These are phyloP conservation scores for Acridotheres tristis DNA, from an alignment of 2,797 vertebrate species.

Conservation along the genomic window DNA sequence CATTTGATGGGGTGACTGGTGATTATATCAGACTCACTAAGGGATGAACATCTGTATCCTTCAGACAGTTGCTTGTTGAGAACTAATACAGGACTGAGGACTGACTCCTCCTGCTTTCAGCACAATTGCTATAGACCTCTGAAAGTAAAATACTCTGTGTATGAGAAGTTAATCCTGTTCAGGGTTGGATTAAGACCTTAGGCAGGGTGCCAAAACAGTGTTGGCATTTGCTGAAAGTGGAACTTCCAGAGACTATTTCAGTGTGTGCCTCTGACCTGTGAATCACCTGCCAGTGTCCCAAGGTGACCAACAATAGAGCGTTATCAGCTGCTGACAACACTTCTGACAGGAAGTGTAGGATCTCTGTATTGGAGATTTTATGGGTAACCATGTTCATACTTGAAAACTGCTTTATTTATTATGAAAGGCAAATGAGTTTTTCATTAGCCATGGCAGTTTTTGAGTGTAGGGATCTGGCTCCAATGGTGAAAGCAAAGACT, in stretches of 20 bases:
- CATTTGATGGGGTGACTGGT: not conserved
- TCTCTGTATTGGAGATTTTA: not conserved
- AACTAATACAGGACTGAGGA: not conserved
- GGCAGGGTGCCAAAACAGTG: constrained; percentile 33
- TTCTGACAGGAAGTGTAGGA: not conserved
- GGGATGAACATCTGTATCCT: not conserved
- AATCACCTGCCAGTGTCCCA: not conserved
- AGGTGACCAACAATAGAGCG: not conserved
- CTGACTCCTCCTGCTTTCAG: not conserved
- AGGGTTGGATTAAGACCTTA: constrained; percentile 41
- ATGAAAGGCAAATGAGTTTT: not conserved
- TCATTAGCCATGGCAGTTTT: not conserved
- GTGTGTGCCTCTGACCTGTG: not conserved
- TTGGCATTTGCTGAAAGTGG: constrained; percentile 46
- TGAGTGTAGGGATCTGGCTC: not conserved
- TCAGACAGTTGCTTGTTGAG: not conserved
- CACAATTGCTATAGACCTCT: not conserved
- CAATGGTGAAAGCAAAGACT: not conserved
- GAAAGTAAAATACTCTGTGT: not conserved
- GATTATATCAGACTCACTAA: not conserved
- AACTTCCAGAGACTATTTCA: constrained; percentile 14
- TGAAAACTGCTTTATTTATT: not conserved
- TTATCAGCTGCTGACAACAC: not conserved
- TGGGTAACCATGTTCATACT: not conserved
- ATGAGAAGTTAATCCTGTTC: constrained; percentile 7